phyloP scores from a whole-genome alignment of 1,140 invertebrate genomes.

The Cheumatopsyche charites region DNA sequence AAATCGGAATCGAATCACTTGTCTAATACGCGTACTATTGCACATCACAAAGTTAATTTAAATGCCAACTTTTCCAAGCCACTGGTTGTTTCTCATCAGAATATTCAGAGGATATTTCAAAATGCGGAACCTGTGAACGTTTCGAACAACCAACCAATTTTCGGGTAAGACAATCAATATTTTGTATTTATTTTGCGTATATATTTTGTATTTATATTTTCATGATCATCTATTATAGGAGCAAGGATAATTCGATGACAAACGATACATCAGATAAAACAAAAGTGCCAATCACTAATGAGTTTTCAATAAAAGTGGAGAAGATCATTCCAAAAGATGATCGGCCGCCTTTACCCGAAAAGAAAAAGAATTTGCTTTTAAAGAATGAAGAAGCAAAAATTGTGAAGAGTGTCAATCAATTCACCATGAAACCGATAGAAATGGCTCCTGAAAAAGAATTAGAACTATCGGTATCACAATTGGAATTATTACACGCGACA shows the following conservation, averaged over 20 bases:
- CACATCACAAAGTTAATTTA: neutral
- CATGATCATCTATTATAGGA: neutral
- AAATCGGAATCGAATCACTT: constrained; percentile 21
- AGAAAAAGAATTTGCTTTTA: constrained; percentile 11
- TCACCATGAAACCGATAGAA: neutral
- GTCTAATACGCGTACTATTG: neutral
- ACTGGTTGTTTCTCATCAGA: constrained; percentile 14
- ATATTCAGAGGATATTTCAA: constrained; percentile 1
- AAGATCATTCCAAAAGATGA: constrained; percentile 2
- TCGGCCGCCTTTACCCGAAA: constrained; percentile 27
- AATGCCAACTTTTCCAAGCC: constrained; percentile 25
- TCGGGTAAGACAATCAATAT: constrained; percentile 15
- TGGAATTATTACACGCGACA: neutral
- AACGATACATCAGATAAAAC: neutral
- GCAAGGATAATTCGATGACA: neutral
- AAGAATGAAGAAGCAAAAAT: neutral
- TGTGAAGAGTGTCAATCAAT: no score
- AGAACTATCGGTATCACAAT: neutral
- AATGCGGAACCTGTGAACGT: neutral
- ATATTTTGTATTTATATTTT: neutral
- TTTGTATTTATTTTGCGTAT: neutral
- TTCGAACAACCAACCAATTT: constrained; percentile 1
- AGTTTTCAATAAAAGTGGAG: neutral
- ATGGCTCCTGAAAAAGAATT: neutral
- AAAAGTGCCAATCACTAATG: neutral